These are phyloP conservation scores for Metallyticus violacea DNA, from an alignment of 2,888 invertebrate species.

Conservation along the genomic window DNA sequence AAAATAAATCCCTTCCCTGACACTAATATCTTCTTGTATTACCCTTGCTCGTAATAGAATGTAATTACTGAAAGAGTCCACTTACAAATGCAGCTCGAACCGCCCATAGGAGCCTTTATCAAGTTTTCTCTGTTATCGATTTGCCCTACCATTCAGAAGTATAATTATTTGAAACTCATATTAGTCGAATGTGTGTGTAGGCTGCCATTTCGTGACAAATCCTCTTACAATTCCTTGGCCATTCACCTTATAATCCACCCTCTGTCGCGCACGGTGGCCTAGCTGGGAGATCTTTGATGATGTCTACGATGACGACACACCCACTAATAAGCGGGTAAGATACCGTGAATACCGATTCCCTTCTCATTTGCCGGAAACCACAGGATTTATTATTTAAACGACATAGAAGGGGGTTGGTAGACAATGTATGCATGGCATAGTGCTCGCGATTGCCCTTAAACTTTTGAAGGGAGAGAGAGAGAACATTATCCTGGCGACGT, in stretches of 20 bases:
- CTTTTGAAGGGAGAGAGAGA: neutral
- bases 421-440: neutral
- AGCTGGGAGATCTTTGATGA: neutral
- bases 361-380: neutral
- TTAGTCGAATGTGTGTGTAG: neutral
- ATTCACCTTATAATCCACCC: neutral
- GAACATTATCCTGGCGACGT: neutral
- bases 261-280: neutral
- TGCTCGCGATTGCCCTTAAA: neutral
- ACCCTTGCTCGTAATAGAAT: neutral
- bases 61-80: neutral
- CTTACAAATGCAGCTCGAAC: neutral
- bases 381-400: neutral
- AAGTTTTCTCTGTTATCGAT: neutral
- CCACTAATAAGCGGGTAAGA: constrained; percentile 10
- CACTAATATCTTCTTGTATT: neutral
- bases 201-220: neutral
- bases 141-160: neutral
- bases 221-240: neutral
- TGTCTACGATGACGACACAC: neutral
- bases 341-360: neutral
- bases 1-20: neutral
- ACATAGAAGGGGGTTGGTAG: neutral
- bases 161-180: neutral
- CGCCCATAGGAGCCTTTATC: too few species aligned